Base-by-base conservation (phyloP, 2,888 invertebrate species). In the Charanyca ferruginea region DNA sequence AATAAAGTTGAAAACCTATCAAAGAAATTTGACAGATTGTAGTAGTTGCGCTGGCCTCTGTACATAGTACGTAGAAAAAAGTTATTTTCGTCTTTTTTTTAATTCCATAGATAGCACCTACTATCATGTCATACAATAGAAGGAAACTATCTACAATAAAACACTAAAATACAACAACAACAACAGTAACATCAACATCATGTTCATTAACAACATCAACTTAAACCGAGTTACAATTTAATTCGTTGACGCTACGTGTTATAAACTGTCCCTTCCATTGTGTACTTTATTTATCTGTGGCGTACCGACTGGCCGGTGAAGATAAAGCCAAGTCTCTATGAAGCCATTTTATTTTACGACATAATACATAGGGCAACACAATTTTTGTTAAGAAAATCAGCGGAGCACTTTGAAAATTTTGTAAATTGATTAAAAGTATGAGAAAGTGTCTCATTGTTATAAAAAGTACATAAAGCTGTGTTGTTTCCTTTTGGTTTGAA, bases 121-220 rank as follows among this genome's bases (percentile, higher is more conserved):
- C 28, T 35, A 35, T 3, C 3, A 11, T 38, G 4, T 2, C 4
- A 13, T 11, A 38, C 38, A 38, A 38, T 5, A 38, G 32, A 11
- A 38, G 5, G 1, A 16, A 38, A 16, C 38, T 16, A 38, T 38
- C 38, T 16, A 38, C 20, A 48, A 9, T 18, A 25, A 44, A 60
- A 44, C 28, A 28, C 28, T 28, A 23, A 61, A 65, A 53, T 9
- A 58, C n/a, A n/a, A n/a, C n/a, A 57, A 62, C 70, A 22, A n/a
- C n/a, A 62, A 32, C 23, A 44, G 45, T 52, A 59, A 54, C 55
- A 62, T 60, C 70, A 63, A 66, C 62, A 65, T 82, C 79, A 85
- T 87, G 88, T 90, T 90, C 87, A 89, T 87, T 91, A 90, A 84
- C 81, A 79, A 59, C 70, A 79, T 78, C 81, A 82, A 87, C 84